These are phyloP conservation scores for Heliconius hortense DNA, from an alignment of 2,888 invertebrate species.

Conservation along the genomic window DNA sequence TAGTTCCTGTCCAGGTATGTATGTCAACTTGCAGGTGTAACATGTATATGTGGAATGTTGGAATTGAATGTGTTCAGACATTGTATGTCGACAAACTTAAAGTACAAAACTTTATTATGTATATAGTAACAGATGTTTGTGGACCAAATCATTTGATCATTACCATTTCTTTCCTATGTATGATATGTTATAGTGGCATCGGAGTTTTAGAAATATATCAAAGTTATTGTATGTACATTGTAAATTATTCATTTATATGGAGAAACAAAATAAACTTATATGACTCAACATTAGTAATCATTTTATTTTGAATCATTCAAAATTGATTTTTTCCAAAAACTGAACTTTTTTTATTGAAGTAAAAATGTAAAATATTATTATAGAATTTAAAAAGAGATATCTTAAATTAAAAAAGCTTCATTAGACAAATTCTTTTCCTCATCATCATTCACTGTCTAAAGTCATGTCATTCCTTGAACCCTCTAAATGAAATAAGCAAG, in stretches of 20 bases:
- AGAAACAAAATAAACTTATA: conserved; percentile 40
- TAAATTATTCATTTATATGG: conserved; percentile 36
- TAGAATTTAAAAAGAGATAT: background rate
- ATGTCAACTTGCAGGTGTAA: conserved; percentile 45
- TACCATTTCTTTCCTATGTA: conserved; percentile 33
- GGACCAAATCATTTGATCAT: conserved; percentile 36
- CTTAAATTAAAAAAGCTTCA: background rate
- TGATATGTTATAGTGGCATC: conserved; percentile 28
- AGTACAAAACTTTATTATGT: conserved; percentile 30
- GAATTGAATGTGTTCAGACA: conserved; percentile 24
- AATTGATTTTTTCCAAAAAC: conserved; percentile 8
- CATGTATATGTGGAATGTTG: background rate
- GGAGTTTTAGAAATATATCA: conserved; percentile 33
- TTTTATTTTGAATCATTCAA: conserved; percentile 40
- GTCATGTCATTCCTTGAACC: conserved; percentile 18
- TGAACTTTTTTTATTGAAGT: background rate
- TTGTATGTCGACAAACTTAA: conserved; percentile 14
- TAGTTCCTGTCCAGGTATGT: conserved; percentile 78
- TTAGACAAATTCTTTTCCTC: background rate
- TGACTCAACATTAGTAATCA: conserved; percentile 40
- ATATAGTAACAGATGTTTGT: conserved; percentile 31
- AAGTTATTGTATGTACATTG: conserved; percentile 35
- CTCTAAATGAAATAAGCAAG: conserved; percentile 11
- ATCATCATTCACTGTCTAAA: conserved; percentile 14
- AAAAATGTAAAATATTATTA: background rate